Percentiles rank a stretch among this genome's conserved stretches.
phyloP scores from a whole-genome alignment of 2,113 vertebrate species.

The Saccopteryx bilineata region DNA sequence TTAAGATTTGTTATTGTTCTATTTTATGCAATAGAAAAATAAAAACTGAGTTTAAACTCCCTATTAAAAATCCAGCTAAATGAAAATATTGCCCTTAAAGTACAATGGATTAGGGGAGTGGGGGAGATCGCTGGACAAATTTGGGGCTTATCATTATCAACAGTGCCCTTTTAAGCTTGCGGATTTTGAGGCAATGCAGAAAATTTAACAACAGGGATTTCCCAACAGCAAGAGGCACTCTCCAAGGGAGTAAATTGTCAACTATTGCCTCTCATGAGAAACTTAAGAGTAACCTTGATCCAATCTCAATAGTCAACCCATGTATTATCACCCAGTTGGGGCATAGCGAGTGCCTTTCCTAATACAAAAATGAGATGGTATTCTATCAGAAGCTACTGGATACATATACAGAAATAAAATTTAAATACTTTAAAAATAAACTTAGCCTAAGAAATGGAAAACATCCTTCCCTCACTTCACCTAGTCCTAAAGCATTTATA shows the following conservation, averaged over 20 bases:
- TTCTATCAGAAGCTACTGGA: conserved; percentile 81
- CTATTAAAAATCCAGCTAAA: conserved; percentile 77
- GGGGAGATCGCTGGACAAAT: conserved; percentile 81
- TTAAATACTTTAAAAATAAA: conserved; percentile 81
- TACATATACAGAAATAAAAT: conserved; percentile 80
- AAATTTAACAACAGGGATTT: conserved; percentile 85
- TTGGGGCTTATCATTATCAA: conserved; percentile 84
- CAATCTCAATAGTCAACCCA: conserved; percentile 84
- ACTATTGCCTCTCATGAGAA: conserved; percentile 83
- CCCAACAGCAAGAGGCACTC: conserved; percentile 85
- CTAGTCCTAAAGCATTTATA: conserved; percentile 48
- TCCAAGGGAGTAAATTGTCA: conserved; percentile 81
- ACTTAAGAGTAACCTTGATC: conserved; percentile 84
- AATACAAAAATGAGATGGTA: conserved; percentile 85
- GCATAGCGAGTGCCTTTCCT: conserved; percentile 82
- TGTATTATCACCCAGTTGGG: conserved; percentile 85
- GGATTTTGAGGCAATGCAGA: conserved; percentile 82
- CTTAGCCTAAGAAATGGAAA: conserved; percentile 75
- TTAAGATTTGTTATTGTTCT: conserved; percentile 62
- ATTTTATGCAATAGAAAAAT: conserved; percentile 59
- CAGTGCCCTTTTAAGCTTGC: conserved; percentile 83
- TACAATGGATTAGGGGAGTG: conserved; percentile 73
- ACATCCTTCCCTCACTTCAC: conserved; percentile 67
- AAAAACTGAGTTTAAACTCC: conserved; percentile 63
- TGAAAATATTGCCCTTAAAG: conserved; percentile 74